phyloP scores from a whole-genome alignment of 2,797 vertebrate species.

The Dendrocincla fuliginosa region DNA sequence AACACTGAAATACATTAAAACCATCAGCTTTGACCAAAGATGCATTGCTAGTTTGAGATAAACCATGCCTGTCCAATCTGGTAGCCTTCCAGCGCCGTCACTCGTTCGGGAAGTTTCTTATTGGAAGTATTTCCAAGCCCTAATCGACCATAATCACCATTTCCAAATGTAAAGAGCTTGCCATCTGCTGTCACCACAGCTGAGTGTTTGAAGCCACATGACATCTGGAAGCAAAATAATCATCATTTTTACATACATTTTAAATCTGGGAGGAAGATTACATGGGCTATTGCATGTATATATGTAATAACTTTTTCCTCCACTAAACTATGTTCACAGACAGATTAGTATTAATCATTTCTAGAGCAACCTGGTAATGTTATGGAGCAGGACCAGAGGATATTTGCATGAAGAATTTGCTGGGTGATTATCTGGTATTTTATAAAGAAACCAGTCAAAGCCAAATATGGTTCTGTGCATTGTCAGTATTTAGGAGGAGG shows the following conservation, averaged over 20 bases:
- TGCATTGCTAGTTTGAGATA: background rate
- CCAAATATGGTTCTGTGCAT: background rate
- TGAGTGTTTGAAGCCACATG: conserved; percentile 87
- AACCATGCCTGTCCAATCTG: conserved; percentile 84
- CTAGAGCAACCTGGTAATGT: background rate
- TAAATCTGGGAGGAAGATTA: background rate
- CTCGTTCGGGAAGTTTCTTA: conserved; percentile 86
- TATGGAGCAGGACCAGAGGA: background rate
- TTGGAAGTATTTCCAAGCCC: conserved; percentile 87
- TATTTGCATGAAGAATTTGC: background rate
- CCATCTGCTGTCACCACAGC: conserved; percentile 86
- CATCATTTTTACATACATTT: background rate
- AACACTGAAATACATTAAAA: background rate
- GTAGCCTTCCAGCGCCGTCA: conserved; percentile 83
- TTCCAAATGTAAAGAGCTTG: conserved; percentile 85
- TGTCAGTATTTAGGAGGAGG: background rate
- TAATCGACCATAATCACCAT: conserved; percentile 84
- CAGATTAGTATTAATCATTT: background rate
- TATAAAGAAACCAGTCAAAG: background rate
- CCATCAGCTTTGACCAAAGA: background rate
- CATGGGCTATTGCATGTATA: background rate
- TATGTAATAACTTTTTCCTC: background rate
- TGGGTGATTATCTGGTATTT: background rate
- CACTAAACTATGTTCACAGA: background rate
- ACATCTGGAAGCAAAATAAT: conserved; percentile 76